phyloP scores from a whole-genome alignment of 2,113 vertebrate species.

The Plestiodon gilberti region DNA sequence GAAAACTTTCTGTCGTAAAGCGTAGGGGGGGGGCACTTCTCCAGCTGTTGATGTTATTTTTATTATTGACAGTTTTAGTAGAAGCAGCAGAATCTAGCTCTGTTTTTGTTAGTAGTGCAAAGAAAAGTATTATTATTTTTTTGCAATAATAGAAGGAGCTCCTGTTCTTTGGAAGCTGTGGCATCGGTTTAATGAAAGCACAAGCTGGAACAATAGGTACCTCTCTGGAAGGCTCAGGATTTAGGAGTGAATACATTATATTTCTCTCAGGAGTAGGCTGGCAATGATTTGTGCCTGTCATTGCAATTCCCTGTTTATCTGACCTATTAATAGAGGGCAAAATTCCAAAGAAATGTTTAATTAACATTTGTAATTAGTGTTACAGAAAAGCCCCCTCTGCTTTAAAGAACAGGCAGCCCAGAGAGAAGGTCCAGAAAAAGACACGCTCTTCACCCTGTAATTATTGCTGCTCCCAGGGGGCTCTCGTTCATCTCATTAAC shows the following conservation, averaged over 20 bases:
- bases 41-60: not conserved
- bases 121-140: constrained; percentile 32
- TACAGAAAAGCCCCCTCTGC: constrained; percentile 69
- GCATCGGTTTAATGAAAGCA: constrained; percentile 42
- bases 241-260: constrained; percentile 58
- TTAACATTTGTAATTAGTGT: constrained; percentile 78
- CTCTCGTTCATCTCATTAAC: constrained; percentile 77
- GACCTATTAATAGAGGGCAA: constrained; percentile 75
- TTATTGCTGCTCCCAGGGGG: constrained; percentile 71
- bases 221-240: constrained; percentile 41
- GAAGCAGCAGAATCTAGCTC: not conserved
- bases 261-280: constrained; percentile 51
- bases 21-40: not conserved
- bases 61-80: not conserved
- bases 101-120: not conserved
- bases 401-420: constrained; percentile 62
- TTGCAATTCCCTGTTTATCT: constrained; percentile 71
- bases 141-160: constrained; percentile 10
- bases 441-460: constrained; percentile 75
- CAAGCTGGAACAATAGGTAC: constrained; percentile 37
- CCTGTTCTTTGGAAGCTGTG: constrained; percentile 21
- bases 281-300: constrained; percentile 59
- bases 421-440: constrained; percentile 72
- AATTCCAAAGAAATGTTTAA: constrained; percentile 79
- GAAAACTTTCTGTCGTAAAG: not conserved